phyloP scores from a whole-genome alignment of 2,113 vertebrate genomes.

The Dromaius novaehollandiae region DNA sequence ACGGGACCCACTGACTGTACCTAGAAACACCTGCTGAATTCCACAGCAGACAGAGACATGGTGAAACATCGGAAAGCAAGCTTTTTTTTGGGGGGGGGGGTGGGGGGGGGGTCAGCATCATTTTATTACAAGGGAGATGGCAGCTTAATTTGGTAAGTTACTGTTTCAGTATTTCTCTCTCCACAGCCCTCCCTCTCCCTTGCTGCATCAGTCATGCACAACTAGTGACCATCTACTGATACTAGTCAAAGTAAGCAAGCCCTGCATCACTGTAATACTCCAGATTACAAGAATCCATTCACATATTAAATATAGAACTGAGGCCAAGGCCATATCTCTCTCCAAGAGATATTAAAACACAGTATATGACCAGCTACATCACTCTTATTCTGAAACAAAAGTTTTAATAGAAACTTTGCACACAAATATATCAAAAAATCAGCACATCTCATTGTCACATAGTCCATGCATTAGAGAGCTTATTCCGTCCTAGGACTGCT shows the following conservation, averaged over 20 bases:
- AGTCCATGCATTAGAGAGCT: neutral
- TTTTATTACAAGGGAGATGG: neutral
- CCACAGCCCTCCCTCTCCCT: neutral
- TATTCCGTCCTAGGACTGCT: constrained; percentile 25
- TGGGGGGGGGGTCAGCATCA: neutral
- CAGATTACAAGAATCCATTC: neutral
- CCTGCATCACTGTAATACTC: neutral
- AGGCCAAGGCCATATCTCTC: no score
- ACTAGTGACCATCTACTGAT: neutral
- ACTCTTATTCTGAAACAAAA: neutral
- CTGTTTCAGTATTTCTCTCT: constrained; percentile 19
- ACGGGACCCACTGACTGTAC: neutral
- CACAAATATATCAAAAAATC: neutral
- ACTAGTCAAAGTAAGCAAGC: neutral
- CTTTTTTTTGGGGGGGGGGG: neutral
- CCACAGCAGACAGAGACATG: neutral
- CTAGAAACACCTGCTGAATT: neutral
- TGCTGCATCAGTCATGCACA: accelerated
- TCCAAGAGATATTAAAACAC: neutral
- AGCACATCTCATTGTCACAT: constrained; percentile 20
- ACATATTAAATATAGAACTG: neutral
- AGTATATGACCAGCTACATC: neutral
- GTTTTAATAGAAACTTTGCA: neutral
- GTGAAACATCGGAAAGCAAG: neutral
- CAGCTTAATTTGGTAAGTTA: constrained; percentile 42